These are phyloP conservation scores for Eretmochelys imbricata DNA, from an alignment of 2,113 vertebrate species.

Conservation along the genomic window DNA sequence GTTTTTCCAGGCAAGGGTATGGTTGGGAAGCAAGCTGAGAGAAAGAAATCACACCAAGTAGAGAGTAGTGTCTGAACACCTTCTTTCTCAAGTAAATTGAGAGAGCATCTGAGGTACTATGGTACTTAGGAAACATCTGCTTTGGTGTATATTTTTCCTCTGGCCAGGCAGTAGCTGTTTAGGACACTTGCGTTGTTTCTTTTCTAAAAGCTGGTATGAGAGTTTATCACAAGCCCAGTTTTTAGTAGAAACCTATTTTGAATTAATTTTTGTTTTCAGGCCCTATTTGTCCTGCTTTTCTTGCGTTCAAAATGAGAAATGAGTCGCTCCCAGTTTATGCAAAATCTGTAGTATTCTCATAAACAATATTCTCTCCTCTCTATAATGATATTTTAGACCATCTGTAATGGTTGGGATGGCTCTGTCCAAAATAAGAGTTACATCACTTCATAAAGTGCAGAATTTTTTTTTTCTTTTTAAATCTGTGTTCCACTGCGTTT, in stretches of 20 bases:
- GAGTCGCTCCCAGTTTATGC: neutral
- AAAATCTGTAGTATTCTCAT: neutral
- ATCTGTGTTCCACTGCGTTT: neutral
- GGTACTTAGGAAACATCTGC: slow-evolving; percentile 13
- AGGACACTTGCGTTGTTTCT: neutral
- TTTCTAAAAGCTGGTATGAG: neutral
- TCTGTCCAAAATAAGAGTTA: neutral
- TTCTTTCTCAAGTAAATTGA: slow-evolving; percentile 1
- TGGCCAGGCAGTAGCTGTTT: slow-evolving; percentile 17
- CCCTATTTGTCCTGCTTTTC: neutral
- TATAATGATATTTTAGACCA: neutral
- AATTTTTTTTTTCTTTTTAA: neutral
- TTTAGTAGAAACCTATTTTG: neutral
- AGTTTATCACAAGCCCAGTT: neutral
- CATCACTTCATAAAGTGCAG: neutral
- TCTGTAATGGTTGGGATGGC: neutral
- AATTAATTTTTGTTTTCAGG: neutral
- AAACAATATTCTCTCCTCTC: neutral
- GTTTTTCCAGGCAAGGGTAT: neutral
- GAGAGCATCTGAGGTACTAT: neutral
- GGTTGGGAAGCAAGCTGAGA: neutral
- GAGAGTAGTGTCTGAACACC: neutral
- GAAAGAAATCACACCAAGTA: neutral
- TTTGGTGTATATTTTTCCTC: neutral
- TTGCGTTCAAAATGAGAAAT: neutral